Percentiles rank a stretch among this genome's conserved stretches.
Evolutionary conservation across 1,140 invertebrate genomes (phyloP).

Genomic region (Leptopilina clavipes): DNA sequence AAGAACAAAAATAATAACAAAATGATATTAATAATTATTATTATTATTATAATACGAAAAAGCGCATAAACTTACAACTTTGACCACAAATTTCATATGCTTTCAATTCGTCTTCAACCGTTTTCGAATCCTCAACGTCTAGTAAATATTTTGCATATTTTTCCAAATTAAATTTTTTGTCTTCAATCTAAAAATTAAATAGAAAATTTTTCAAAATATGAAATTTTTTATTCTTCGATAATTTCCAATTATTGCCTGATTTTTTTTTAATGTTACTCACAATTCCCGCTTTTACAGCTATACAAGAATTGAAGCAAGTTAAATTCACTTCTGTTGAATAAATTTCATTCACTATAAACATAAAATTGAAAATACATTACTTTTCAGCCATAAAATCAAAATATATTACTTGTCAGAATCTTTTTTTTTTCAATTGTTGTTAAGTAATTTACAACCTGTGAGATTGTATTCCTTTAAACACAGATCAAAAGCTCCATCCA

Average conservation of each 20-base stretch:
- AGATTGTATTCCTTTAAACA: slow-evolving; percentile 17
- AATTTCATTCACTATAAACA: slow-evolving; percentile 3
- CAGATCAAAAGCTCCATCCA: slow-evolving; percentile 4
- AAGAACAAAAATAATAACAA: too few species aligned
- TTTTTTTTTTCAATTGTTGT: neutral
- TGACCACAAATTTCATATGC: neutral
- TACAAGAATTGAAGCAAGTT: slow-evolving; percentile 15
- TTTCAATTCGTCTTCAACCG: neutral
- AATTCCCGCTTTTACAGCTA: slow-evolving; percentile 14
- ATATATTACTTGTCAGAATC: neutral
- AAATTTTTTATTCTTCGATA: neutral
- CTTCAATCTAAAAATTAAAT: neutral
- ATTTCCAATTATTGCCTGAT: neutral
- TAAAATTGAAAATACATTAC: neutral
- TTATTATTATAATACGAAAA: neutral
- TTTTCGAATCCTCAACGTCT: neutral
- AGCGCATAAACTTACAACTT: neutral
- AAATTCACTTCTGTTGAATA: slow-evolving; percentile 15
- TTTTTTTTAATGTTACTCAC: neutral
- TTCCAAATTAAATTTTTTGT: slow-evolving; percentile 6
- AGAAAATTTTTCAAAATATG: neutral
- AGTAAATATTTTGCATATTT: slow-evolving; percentile 1
- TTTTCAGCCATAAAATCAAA: neutral
- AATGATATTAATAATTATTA: too few species aligned
- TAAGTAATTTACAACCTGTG: neutral